These are phyloP conservation scores for Manacus vitellinus DNA, from an alignment of 2,113 vertebrate species.

Conservation along the genomic window DNA sequence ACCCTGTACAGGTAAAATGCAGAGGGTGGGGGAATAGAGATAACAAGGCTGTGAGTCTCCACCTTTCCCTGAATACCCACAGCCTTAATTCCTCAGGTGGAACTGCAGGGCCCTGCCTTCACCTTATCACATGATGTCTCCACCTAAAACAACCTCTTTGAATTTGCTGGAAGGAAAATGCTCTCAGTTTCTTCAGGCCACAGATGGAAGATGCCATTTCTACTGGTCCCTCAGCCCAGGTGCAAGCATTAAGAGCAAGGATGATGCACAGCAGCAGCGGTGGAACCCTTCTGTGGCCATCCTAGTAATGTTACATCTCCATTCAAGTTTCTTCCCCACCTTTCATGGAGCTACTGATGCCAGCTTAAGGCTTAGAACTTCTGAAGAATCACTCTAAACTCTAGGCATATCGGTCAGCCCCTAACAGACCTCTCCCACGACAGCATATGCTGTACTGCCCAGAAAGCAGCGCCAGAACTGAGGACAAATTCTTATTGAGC, in stretches of 20 bases:
- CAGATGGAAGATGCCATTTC: not conserved
- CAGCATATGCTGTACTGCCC: fast-evolving
- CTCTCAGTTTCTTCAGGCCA: not conserved
- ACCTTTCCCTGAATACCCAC: not conserved
- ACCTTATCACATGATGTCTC: not conserved
- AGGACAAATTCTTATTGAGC: not conserved
- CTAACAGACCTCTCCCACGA: not conserved
- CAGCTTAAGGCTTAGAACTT: not conserved
- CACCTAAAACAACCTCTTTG: not conserved
- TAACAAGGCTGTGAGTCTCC: not conserved
- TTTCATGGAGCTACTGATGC: not conserved
- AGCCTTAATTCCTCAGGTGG: not conserved
- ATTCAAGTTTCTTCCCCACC: not conserved
- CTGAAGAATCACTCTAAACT: not conserved
- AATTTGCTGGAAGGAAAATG: not conserved
- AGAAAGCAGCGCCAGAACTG: not conserved
- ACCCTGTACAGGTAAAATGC: not conserved
- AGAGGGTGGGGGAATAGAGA: not conserved
- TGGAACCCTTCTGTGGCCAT: not conserved
- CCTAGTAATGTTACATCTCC: not conserved
- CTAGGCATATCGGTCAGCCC: fast-evolving
- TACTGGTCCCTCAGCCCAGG: not conserved
- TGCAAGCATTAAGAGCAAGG: not conserved
- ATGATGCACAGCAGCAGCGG: not conserved
- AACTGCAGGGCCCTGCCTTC: not conserved